Evolutionary conservation across 1,140 invertebrate species (phyloP).

Genomic region (Anastatus disparis): DNA sequence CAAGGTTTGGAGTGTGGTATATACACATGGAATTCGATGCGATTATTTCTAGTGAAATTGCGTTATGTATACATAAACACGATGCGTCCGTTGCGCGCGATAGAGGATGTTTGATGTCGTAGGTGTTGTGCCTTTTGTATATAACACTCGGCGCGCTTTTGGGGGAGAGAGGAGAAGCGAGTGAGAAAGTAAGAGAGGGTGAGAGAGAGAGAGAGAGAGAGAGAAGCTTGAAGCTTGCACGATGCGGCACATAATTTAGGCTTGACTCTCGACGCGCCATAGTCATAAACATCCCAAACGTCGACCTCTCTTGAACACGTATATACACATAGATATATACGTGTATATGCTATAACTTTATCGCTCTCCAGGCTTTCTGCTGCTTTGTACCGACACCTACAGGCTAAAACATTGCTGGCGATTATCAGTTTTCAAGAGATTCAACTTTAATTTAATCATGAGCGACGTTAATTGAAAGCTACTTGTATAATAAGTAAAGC

Average conservation of each 20-base stretch:
- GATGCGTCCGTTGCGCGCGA: background rate
- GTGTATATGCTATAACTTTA: slow-evolving; percentile 13
- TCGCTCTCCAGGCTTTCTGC: too few relatives aligned
- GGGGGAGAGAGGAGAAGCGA: too few relatives aligned
- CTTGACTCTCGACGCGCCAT: background rate
- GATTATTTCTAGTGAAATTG: slow-evolving; percentile 19
- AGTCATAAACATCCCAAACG: slow-evolving; percentile 23
- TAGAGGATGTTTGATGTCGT: background rate
- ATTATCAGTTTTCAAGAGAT: slow-evolving; percentile 33
- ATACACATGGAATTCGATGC: too few relatives aligned
- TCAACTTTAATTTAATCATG: slow-evolving; percentile 12
- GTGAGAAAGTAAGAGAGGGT: too few relatives aligned
- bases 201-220: too few relatives aligned
- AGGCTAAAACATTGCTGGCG: background rate
- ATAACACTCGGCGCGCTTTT: too few relatives aligned
- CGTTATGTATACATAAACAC: too few relatives aligned
- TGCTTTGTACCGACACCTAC: background rate
- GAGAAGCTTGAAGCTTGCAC: background rate
- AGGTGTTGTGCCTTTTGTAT: background rate
- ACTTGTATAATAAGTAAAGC: too few relatives aligned
- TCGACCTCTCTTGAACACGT: background rate
- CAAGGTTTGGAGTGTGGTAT: too few relatives aligned
- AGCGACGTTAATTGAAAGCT: too few relatives aligned
- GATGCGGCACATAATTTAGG: slow-evolving; percentile 26
- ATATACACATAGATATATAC: too few relatives aligned